These are phyloP conservation scores for Parnassius mnemosyne DNA, from an alignment of 2,888 invertebrate species.

Conservation along the genomic window DNA sequence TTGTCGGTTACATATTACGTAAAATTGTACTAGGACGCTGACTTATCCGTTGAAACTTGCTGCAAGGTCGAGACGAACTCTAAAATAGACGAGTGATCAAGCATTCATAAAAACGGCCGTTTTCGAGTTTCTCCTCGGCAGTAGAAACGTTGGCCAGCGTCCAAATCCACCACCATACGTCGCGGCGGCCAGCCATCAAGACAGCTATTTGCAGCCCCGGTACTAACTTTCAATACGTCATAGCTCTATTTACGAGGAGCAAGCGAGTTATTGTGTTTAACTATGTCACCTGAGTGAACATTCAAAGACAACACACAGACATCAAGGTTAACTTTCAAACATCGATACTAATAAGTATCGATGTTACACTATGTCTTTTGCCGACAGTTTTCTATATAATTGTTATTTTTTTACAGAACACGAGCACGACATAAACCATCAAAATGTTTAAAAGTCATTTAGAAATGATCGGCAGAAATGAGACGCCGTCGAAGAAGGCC, in stretches of 20 bases:
- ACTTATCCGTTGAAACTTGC: slow-evolving; percentile 54
- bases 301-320: slow-evolving; percentile 30
- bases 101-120: slow-evolving; percentile 72
- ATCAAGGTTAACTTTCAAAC: slow-evolving; percentile 50
- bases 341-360: background rate
- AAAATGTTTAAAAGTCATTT: slow-evolving; percentile 95
- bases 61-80: slow-evolving; percentile 70
- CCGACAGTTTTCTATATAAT: background rate
- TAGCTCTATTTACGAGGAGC: slow-evolving; percentile 72
- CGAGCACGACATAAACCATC: slow-evolving; percentile 87
- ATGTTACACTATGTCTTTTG: background rate
- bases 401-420: slow-evolving; percentile 80
- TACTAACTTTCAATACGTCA: slow-evolving; percentile 69
- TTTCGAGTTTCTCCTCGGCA: slow-evolving; percentile 67
- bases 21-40: slow-evolving; percentile 60
- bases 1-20: slow-evolving; percentile 51
- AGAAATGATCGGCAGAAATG: slow-evolving; percentile 96
- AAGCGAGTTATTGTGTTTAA: slow-evolving; percentile 64
- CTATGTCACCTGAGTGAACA: slow-evolving; percentile 67
- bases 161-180: slow-evolving; percentile 70
- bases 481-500: slow-evolving; percentile 94
- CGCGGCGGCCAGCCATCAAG: slow-evolving; percentile 62
- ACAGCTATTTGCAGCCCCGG: slow-evolving; percentile 69
- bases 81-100: slow-evolving; percentile 71
- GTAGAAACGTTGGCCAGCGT: slow-evolving; percentile 54